Evolutionary conservation across 2,888 invertebrate genomes (phyloP).

Genomic region (Chelonus formosanus): DNA sequence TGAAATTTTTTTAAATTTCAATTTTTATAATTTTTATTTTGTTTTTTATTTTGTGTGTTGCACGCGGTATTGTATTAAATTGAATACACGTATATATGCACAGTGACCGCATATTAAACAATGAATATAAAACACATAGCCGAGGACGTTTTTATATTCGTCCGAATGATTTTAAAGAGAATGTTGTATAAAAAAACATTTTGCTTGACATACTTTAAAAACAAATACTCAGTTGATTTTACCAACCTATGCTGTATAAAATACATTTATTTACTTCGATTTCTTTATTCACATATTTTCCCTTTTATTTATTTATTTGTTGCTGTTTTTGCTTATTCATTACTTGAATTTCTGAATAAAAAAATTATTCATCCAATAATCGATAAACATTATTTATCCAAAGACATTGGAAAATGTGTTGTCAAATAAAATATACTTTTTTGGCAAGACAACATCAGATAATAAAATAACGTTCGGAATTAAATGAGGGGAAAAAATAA

Average conservation of each 20-base stretch:
- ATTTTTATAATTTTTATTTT: not conserved
- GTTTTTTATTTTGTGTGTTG: not conserved
- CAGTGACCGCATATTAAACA: constrained; percentile 4
- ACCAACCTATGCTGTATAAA: not conserved
- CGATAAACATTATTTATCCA: no score
- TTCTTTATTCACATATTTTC: no score
- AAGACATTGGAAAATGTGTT: no score
- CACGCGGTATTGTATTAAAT: no score
- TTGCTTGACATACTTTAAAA: constrained; percentile 13
- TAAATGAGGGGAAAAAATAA: no score
- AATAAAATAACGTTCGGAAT: no score
- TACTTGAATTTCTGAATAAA: no score
- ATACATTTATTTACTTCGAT: not conserved
- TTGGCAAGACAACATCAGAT: no score
- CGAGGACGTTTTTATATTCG: constrained; percentile 8
- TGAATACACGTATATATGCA: not conserved
- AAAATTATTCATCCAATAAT: no score
- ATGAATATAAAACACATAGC: not conserved
- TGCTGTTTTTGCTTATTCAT: no score
- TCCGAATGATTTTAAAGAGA: constrained; percentile 6
- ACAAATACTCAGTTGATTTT: constrained; percentile 22
- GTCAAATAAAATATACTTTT: no score
- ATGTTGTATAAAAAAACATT: constrained; percentile 14
- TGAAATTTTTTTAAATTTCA: constrained; percentile 9
- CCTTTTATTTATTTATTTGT: no score